Evolutionary conservation across 2,888 invertebrate species (phyloP).

Genomic region (Spilarctia lutea): DNA sequence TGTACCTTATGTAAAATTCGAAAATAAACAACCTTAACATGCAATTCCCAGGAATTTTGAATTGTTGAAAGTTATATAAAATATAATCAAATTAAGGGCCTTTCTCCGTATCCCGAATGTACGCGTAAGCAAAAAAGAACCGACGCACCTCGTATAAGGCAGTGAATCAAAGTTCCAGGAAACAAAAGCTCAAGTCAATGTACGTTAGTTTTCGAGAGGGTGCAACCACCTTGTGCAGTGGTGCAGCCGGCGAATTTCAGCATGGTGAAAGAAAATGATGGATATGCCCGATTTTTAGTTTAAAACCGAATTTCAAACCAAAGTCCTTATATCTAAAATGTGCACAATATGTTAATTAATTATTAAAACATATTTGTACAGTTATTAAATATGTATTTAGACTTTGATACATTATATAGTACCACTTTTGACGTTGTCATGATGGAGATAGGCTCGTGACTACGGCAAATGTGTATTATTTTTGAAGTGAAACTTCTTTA

Average conservation of each 20-base stretch:
- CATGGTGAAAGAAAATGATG: neutral
- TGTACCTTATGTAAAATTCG: neutral
- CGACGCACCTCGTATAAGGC: constrained; percentile 27
- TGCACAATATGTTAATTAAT: too few relatives aligned
- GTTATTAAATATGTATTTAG: too few relatives aligned
- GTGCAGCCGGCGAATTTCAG: constrained; percentile 10
- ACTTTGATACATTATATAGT: too few relatives aligned
- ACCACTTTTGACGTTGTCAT: too few relatives aligned
- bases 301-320: neutral
- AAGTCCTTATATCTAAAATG: too few relatives aligned
- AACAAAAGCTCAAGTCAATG: constrained; percentile 14
- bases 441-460: too few relatives aligned
- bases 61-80: constrained; percentile 12
- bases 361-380: too few relatives aligned
- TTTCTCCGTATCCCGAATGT: constrained; percentile 44
- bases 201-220: neutral
- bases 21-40: neutral
- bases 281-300: neutral
- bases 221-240: neutral
- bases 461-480: too few relatives aligned
- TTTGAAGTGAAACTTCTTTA: too few relatives aligned
- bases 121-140: constrained; percentile 13
- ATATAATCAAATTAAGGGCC: constrained; percentile 36
- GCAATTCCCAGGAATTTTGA: neutral
- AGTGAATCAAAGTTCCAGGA: constrained; percentile 38